Percentiles rank a stretch among this genome's conserved stretches.
Conservation (phyloP, 2,113 vertebrate species). For the Archilochus colubris region DNA sequence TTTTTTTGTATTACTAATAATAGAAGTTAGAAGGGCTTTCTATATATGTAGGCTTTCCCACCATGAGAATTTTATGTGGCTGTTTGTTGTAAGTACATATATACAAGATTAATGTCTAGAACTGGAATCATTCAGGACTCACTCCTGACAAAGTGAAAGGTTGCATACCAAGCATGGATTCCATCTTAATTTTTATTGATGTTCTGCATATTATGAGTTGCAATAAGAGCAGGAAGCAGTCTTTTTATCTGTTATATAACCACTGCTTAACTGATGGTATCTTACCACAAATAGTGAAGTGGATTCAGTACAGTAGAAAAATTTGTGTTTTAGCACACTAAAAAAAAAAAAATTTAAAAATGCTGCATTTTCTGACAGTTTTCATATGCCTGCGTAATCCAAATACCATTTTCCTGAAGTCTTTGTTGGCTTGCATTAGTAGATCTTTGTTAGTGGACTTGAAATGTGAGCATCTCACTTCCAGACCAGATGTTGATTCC, state of each 20-base stretch:
- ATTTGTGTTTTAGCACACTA: neutral
- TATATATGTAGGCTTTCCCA: neutral
- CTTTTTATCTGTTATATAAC: neutral
- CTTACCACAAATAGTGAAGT: neutral
- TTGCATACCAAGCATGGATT: neutral
- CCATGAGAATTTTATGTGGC: neutral
- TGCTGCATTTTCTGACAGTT: neutral
- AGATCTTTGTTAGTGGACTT: constrained; percentile 13
- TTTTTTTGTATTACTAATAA: neutral
- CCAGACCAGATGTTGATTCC: constrained; percentile 12
- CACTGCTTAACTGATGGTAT: neutral
- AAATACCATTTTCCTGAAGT: constrained; percentile 28
- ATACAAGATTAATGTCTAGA: neutral
- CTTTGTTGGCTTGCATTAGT: neutral
- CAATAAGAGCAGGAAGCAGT: neutral
- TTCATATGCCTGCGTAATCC: neutral
- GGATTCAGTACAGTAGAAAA: neutral
- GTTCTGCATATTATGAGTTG: neutral
- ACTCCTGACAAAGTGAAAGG: neutral
- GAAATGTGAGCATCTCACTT: constrained; percentile 24
- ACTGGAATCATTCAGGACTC: neutral
- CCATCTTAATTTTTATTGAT: neutral
- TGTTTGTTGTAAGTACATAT: neutral
- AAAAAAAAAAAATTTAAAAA: neutral
- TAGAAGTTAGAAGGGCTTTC: neutral